Base-by-base conservation (phyloP, 2,113 vertebrate genomes). In the Rostratula benghalensis region DNA sequence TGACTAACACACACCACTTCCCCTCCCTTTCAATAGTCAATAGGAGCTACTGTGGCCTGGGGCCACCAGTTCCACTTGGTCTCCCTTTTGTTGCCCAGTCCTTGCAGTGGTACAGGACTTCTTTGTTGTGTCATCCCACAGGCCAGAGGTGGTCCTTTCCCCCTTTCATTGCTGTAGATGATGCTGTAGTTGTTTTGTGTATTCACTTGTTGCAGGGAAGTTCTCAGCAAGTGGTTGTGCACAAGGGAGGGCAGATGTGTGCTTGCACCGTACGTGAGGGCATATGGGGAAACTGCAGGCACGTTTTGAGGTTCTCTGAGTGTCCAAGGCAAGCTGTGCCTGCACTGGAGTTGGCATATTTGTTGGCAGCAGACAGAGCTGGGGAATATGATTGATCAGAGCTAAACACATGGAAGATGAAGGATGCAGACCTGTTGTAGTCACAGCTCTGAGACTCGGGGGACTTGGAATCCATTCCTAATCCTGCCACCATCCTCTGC, bases 31-130 rank as follows among this genome's bases (percentile, higher is more conserved):
- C 33, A 31, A 1, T 8, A 81, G 27, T 27, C 10, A 43, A 12
- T 31, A 60, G n/a, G 10, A 83, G 41, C 31, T 30, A 39, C 12
- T 7, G 27, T 0, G 6, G 63, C 7, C 30, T 65, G 56, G 14
- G 27, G 8, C 45, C 5, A 6, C 14, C 0, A 0, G 2, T 83
- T 69, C 28, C 30, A 24, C 48, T 56, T 46, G 11, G 23, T 82
- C 28, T 89, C 23, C 48, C 7, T 67, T 67, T 53, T n/a, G 33
- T 11, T 1, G 0, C 0, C 0, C 37, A 8, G 46, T 45, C 64
- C 59, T 82, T 71, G 57, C 35, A 39, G 39, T 10, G 21, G 10
- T 12, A 25, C 19, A 46, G 41, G 30, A 39, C 9, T 28, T 7
- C 6, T 56, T n/a, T 20, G 7, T 19, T 17, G 24, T 39, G 41